Conservation (phyloP, 2,797 vertebrate species). For the Clamator glandarius region DNA sequence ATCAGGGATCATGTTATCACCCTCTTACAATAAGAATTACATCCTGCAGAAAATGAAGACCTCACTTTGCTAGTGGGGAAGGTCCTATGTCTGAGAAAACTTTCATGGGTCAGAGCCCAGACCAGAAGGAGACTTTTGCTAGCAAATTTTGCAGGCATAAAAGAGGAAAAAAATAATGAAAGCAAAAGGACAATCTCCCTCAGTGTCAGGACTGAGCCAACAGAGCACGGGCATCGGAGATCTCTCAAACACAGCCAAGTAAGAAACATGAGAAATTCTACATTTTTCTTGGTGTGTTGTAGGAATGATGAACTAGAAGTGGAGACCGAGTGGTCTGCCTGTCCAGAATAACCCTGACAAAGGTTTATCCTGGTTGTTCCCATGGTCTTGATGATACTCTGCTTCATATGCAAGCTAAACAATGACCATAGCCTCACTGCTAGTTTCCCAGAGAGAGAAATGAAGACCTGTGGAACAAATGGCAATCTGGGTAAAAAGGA, state of each 20-base stretch:
- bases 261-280: neutral
- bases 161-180: neutral
- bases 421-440: no score
- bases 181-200: neutral
- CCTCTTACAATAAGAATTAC: neutral
- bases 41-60: neutral
- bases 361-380: neutral
- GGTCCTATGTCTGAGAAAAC: neutral
- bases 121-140: neutral
- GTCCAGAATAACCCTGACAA: neutral
- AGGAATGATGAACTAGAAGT: neutral
- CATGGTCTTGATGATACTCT: neutral
- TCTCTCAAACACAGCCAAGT: neutral
- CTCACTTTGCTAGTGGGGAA: fast-evolving
- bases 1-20: neutral
- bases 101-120: neutral
- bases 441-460: no score
- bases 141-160: neutral
- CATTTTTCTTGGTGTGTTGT: neutral
- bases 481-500: no score
- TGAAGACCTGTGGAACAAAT: no score
- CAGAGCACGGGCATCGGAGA: neutral
- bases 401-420: neutral
- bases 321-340: neutral
- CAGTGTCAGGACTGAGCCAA: neutral